Evolutionary conservation across 2,888 invertebrate species (phyloP), one percentile per base, ranked within the genome.

Genomic region (Alentia gelatinosa): DNA sequence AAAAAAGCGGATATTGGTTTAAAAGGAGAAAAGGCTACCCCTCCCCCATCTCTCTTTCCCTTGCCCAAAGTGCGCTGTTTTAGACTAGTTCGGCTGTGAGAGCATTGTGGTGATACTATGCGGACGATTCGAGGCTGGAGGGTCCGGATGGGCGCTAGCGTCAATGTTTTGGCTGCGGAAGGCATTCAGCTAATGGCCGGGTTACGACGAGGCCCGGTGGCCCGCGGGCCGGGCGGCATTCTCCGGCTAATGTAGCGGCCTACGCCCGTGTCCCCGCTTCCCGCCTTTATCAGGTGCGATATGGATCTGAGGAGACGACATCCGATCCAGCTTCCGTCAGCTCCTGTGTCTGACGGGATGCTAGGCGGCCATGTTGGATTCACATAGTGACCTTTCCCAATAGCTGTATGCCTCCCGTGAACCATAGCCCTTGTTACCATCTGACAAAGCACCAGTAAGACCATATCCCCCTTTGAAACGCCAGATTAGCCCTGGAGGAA

Each of bases 81-180:
- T 12, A 15, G 9, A 42, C 15, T 7, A 42, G 47, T 42, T n/a
- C 47, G 47, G 47, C 15, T 42, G 7, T 42, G 15, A 15, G 7
- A 15, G 47, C 56, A 56, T 56, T 56, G 56, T 56, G 56, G 19
- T n/a, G 56, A 19, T n/a, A 26, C 68, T 30, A 26, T 68, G 68
- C 26, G 30, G 30, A 68, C 68, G 68, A 68, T 68, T 68, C 68
- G 12, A 15, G 68, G 68, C 12, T 26, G 68, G 68, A 4, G 68
- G 68, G 30, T 30, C 68, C 68, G 12, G 26, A 15, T 30, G n/a
- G 68, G 30, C 26, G 68, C 68, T 30, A 56, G 68, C 68, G 30
- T 68, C 68, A 68, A 68, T 68, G 68, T 68, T 68, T 68, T 68
- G 68, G 68, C 26, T 30, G 68, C 68, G 68, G 68, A 3, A 68